Evolutionary conservation across 2,113 vertebrate genomes (phyloP), one percentile per base, ranked within the genome.

Genomic region (Coryphaenoides rupestris): DNA sequence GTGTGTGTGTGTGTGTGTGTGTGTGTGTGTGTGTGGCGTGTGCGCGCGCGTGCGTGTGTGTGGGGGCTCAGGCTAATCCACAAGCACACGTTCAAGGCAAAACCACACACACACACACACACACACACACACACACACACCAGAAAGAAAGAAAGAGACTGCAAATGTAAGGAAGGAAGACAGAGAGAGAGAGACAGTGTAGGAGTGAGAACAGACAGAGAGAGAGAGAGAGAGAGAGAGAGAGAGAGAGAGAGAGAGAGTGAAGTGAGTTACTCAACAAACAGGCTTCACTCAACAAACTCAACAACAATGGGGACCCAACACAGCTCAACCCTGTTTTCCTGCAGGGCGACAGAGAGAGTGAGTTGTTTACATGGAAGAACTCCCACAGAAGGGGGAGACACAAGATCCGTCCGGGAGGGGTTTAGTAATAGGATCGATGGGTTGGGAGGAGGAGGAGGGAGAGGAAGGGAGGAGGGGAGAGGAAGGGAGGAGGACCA

Each of bases 51-150:
- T 40, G 33, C 9, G 33, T 52, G 33, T 26, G 54, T 40, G 9
- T 40, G 33, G 19, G 19, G 26, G 52, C 13, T 60, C 58, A 60
- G 33, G 56, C 21, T 61, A 66, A 73, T 63, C 22, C 24, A 28
- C 24, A 12, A 60, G 60, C 49, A 62, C 53, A 58, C 15, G 50
- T 12, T 50, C n/a, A n/a, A n/a, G n/a, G n/a, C n/a, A n/a, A n/a
- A n/a, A n/a, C n/a, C 28, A 56, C 53, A 57, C 33, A 22, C 19
- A 46, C 7, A 10, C 40, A 61, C 52, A 28, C 19, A 53, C 23
- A 53, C 49, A 24, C 49, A 54, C 49, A 63, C 19, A 15, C 49
- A 60, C 17, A 60, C n/a, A 70, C 23, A 33, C 12, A 5, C 22
- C 3, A 13, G 9, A 40, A 2, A 40, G 7, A 40, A 7, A 40